Base-by-base conservation (phyloP, 2,888 invertebrate genomes). In the Cistogaster globosa region DNA sequence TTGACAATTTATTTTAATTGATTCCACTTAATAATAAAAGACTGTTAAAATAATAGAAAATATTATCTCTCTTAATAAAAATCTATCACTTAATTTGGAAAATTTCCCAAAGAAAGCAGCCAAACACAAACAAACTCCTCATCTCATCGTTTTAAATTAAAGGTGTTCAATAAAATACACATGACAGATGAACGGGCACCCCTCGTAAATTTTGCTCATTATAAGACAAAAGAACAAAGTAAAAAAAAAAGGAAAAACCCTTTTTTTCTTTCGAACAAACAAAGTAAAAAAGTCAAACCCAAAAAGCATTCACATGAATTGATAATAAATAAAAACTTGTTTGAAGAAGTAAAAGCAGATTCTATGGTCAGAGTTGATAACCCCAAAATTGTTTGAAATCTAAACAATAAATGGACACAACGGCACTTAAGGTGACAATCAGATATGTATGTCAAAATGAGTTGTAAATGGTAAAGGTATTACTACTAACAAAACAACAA, bases 381-480 rank as follows among this genome's bases (percentile, higher is more conserved):
- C 51, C 12, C 11, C 32, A 65, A 71, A 82, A 82, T 65, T 55
- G 36, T 75, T 82, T 75, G 78, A 85, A 82, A 85, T 82, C 75
- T 79, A 75, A 79, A 85, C 75, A 75, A 82, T 82, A 75, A 78
- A 77, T 65, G 75, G 83, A 83, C 76, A 83, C 83, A 83, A 80
- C 77, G 86, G 77, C 83, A 86, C 83, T 83, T 86, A 86, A 87
- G 87, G 87, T 87, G 87, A 87, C 87, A 87, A 86, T 87, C 87
- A 84, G 85, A 86, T 87, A 87, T 84, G 86, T 87, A 87, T 84
- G 86, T 86, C 87, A 84, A 76, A 82, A 85, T 82, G 82, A 85
- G 85, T 85, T 85, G 85, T 85, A 85, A 82, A 82, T 82, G 82
- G 85, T 82, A 85, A 69, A 65, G 80, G 71, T 42, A 12, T 12